phyloP scores from a whole-genome alignment of 2,888 invertebrate species.

The Lucinisca nassula region DNA sequence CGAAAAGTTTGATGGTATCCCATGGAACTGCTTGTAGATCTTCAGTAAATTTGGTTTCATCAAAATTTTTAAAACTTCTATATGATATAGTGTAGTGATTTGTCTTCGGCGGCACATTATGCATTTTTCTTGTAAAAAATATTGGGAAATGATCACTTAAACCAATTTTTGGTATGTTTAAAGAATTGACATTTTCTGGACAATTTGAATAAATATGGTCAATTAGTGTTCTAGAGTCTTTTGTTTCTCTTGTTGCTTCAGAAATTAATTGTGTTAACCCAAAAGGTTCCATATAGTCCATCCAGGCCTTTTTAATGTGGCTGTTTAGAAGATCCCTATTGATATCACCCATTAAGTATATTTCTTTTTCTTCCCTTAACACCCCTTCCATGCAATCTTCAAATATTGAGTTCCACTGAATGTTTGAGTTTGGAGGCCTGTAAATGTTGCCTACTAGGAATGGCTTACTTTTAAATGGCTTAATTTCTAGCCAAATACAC shows the following conservation, averaged over 20 bases:
- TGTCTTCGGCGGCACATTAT: no score
- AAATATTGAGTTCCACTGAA: background rate
- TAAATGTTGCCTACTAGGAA: background rate
- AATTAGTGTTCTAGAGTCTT: background rate
- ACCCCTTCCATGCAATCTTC: background rate
- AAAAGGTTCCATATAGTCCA: background rate
- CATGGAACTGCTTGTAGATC: no score
- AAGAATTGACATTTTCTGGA: background rate
- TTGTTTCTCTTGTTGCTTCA: background rate
- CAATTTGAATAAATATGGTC: constrained; percentile 1
- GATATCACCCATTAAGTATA: background rate
- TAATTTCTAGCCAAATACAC: background rate
- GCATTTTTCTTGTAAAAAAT: no score
- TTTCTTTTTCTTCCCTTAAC: background rate
- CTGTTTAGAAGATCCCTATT: background rate
- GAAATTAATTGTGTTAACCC: background rate
- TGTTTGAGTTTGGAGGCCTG: background rate
- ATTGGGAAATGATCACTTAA: no score
- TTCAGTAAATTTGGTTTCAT: no score
- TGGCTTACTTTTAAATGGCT: no score
- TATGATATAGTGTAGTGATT: no score
- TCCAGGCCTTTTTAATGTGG: background rate
- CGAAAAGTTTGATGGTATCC: no score
- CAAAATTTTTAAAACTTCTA: no score
- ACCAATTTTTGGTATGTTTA: background rate